Evolutionary conservation across 2,888 invertebrate species (phyloP).

Genomic region (Malachius bipustulatus): DNA sequence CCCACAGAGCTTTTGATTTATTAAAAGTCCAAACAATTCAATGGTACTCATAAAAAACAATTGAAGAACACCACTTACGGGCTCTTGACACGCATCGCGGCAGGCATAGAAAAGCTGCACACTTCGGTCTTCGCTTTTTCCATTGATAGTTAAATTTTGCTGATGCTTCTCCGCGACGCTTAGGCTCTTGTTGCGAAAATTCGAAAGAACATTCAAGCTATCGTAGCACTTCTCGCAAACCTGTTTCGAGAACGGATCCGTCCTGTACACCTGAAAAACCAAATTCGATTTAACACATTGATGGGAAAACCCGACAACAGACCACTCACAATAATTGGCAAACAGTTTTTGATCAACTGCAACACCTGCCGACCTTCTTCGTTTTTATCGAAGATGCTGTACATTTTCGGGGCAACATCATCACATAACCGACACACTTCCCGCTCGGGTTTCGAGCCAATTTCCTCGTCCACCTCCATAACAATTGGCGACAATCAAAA

Average conservation of each 20-base stretch:
- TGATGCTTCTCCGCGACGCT: constrained; percentile 29
- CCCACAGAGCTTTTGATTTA: too few relatives aligned
- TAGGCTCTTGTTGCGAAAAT: constrained; percentile 28
- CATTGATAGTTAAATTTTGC: constrained; percentile 21
- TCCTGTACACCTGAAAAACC: constrained; percentile 33
- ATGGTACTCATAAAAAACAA: too few relatives aligned
- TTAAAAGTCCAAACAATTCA: too few relatives aligned
- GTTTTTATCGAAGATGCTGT: constrained; percentile 34
- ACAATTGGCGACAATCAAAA: too few relatives aligned
- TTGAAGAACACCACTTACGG: too few relatives aligned
- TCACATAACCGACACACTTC: constrained; percentile 35
- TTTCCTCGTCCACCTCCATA: too few relatives aligned
- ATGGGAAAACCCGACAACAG: not conserved
- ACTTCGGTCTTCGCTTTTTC: constrained; percentile 17
- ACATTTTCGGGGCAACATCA: constrained; percentile 25
- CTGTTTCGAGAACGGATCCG: constrained; percentile 34
- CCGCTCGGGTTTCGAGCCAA: too few relatives aligned
- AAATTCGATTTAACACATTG: not conserved
- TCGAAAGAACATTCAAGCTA: constrained; percentile 26
- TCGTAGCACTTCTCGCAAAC: constrained; percentile 32
- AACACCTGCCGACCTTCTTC: constrained; percentile 33
- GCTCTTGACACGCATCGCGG: constrained; percentile 16
- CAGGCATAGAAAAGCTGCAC: constrained; percentile 21
- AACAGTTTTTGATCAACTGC: constrained; percentile 33
- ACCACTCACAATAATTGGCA: constrained; percentile 33